A percentile compares a stretch with the other conserved stretches of the same genome.
Evolutionary conservation across 2,797 vertebrate genomes (phyloP).

Genomic region (Coregonus ussuriensis): DNA sequence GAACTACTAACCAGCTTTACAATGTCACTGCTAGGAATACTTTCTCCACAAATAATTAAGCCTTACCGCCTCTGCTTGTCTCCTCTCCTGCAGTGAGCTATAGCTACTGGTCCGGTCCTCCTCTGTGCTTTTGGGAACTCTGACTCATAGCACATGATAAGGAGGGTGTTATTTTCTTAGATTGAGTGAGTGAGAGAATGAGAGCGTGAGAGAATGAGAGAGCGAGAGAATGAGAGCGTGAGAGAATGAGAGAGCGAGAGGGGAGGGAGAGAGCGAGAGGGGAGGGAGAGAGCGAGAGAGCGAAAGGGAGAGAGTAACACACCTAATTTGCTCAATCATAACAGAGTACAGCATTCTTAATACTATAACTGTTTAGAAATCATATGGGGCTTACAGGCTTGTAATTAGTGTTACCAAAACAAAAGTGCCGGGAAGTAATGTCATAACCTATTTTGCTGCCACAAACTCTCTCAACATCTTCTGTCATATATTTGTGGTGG

Average conservation of each 20-base stretch:
- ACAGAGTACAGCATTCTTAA: neutral
- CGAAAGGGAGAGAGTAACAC: neutral
- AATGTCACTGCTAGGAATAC: neutral
- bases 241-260: neutral
- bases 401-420: too few species aligned
- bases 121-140: neutral
- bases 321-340: neutral
- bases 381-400: too few species aligned
- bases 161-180: neutral
- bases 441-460: neutral
- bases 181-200: slow-evolving; percentile 14
- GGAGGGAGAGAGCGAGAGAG: neutral
- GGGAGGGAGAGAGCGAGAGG: neutral
- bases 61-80: neutral
- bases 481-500: too few species aligned
- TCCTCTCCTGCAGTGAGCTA: neutral
- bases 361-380: too few species aligned
- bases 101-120: neutral
- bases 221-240: slow-evolving; percentile 5
- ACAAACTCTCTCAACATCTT: neutral
- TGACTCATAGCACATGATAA: neutral
- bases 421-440: neutral
- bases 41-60: neutral
- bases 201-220: slow-evolving; percentile 5
- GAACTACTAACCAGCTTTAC: neutral